Percentiles rank a stretch among this genome's conserved stretches.
Conservation (phyloP, 1,140 invertebrate genomes). For the Drosophila dunni region DNA sequence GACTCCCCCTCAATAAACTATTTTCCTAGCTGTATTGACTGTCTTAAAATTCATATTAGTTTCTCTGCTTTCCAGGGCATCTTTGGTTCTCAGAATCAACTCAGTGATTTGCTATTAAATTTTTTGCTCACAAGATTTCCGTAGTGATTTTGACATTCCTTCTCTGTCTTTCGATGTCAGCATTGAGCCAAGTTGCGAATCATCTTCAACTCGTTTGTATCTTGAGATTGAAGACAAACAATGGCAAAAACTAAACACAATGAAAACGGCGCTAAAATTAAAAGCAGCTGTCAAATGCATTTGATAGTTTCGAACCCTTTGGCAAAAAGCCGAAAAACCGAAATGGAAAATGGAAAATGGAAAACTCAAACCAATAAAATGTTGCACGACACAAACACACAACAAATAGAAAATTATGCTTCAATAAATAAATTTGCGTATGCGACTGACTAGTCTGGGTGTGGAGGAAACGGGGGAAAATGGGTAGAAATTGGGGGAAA, state of each 20-base stretch:
- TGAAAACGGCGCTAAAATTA: slow-evolving; percentile 50
- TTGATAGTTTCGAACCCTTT: slow-evolving; percentile 64
- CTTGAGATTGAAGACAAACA: slow-evolving; percentile 25
- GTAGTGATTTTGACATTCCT: no score
- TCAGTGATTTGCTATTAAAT: no score
- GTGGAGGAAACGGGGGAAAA: neutral
- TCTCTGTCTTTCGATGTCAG: neutral
- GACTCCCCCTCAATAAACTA: no score
- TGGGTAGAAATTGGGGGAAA: neutral
- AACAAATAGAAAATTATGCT: slow-evolving; percentile 78
- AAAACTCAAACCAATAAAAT: neutral
- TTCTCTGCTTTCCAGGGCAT: no score
- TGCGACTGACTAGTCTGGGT: slow-evolving; percentile 5
- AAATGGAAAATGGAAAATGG: no score
- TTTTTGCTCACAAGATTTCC: no score
- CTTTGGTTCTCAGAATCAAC: no score
- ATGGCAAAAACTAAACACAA: slow-evolving; percentile 30
- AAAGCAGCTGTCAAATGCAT: slow-evolving; percentile 79
- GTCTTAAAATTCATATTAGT: no score
- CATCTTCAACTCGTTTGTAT: neutral
- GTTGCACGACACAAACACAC: slow-evolving; percentile 35
- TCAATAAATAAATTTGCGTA: slow-evolving; percentile 76
- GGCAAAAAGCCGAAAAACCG: neutral
- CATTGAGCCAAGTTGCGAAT: neutral
- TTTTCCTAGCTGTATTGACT: no score